phyloP scores from a whole-genome alignment of 1,140 invertebrate species.

The Anoplolepis gracilipes region DNA sequence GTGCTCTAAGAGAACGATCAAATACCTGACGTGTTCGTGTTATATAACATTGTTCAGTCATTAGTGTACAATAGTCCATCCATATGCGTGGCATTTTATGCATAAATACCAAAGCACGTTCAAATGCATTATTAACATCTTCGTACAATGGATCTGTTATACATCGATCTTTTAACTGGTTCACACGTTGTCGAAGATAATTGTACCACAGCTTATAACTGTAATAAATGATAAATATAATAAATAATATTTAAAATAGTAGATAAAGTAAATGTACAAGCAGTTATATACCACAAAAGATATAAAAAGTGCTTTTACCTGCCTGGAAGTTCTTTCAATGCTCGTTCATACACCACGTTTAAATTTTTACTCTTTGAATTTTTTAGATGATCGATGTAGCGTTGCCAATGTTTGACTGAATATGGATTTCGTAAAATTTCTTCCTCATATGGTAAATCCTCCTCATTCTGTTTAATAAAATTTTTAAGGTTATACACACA shows the following conservation, averaged over 20 bases:
- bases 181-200: slow-evolving; percentile 94
- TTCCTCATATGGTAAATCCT: slow-evolving; percentile 99
- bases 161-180: slow-evolving; percentile 93
- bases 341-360: slow-evolving; percentile 98
- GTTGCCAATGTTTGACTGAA: slow-evolving; percentile 98
- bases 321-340: slow-evolving; percentile 97
- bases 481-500: slow-evolving; percentile 5
- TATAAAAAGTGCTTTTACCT: slow-evolving; percentile 84
- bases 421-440: slow-evolving; percentile 98
- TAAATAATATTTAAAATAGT: neutral
- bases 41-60: slow-evolving; percentile 96
- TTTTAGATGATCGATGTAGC: slow-evolving; percentile 99
- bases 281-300: neutral
- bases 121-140: slow-evolving; percentile 98
- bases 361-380: slow-evolving; percentile 92
- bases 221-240: slow-evolving; percentile 20
- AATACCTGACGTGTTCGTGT: slow-evolving; percentile 96
- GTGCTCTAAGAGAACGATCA: slow-evolving; percentile 96
- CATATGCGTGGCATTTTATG: slow-evolving; percentile 99
- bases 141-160: slow-evolving; percentile 95
- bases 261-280: neutral
- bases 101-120: slow-evolving; percentile 98
- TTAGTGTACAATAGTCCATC: slow-evolving; percentile 98
- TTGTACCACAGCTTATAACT: slow-evolving; percentile 99
- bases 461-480: slow-evolving; percentile 90